These are phyloP conservation scores for Palythoa grandiflora DNA, from an alignment of 92 coral and sea anemone genomes.

Conservation along the genomic window DNA sequence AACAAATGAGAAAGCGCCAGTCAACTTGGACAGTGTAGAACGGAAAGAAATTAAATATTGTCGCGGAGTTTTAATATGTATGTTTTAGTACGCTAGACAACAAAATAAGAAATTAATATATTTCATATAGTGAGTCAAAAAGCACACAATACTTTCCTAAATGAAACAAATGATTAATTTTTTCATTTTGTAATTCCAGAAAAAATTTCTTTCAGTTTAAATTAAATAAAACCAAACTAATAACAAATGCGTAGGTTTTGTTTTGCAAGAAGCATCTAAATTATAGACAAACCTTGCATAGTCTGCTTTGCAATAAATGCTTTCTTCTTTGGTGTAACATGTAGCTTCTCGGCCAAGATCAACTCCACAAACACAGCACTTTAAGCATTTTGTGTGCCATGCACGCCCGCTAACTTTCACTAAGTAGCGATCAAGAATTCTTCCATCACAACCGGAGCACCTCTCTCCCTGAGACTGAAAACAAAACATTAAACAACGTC, in stretches of 20 bases:
- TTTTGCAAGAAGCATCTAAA: neutral
- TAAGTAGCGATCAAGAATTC: constrained; percentile 92
- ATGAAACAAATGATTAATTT: constrained; percentile 32
- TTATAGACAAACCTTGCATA: constrained; percentile 83
- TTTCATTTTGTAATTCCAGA: constrained; percentile 21
- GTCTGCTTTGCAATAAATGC: constrained; percentile 94
- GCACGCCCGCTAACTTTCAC: constrained; percentile 96
- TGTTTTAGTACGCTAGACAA: neutral
- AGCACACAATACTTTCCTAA: constrained; percentile 14
- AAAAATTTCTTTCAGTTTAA: constrained; percentile 15
- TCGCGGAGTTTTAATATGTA: too few relatives aligned
- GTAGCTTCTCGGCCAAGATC: constrained; percentile 98
- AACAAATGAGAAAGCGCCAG: neutral
- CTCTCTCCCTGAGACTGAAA: constrained; percentile 88
- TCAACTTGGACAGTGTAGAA: neutral
- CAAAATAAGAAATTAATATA: constrained; percentile 37
- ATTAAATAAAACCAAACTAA: constrained; percentile 25
- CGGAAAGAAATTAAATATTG: neutral
- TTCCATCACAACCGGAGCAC: constrained; percentile 91
- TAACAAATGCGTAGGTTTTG: neutral
- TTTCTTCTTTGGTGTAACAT: constrained; percentile 95
- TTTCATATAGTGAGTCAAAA: constrained; percentile 12
- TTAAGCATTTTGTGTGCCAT: constrained; percentile 94
- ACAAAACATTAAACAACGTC: constrained; percentile 22
- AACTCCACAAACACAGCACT: constrained; percentile 87